Evolutionary conservation across 2,113 vertebrate genomes (phyloP).

Genomic region (Gopherus evgoodei): DNA sequence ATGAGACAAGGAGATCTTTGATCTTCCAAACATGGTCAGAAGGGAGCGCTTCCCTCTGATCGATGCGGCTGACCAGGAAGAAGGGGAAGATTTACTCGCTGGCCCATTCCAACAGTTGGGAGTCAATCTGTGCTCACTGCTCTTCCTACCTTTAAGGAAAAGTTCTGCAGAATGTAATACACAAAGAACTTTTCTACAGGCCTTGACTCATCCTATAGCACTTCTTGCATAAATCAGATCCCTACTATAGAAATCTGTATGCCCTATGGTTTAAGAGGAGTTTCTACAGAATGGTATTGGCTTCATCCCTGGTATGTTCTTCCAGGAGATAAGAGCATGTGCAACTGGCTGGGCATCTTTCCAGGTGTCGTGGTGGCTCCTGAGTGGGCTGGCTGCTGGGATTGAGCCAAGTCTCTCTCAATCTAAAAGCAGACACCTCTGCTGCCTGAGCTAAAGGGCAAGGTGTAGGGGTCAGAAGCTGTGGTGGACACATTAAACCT

Average conservation of each 20-base stretch:
- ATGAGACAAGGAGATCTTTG: background rate
- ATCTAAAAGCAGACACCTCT: background rate
- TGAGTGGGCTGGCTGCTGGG: background rate
- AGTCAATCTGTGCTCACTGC: rapidly evolving
- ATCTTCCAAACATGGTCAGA: background rate
- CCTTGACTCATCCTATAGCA: background rate
- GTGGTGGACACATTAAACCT: background rate
- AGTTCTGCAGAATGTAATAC: rapidly evolving
- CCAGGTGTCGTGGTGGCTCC: background rate
- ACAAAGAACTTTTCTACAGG: background rate
- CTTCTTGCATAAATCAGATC: background rate
- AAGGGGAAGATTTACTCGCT: background rate
- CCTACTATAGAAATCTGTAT: background rate
- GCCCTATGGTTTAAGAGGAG: background rate
- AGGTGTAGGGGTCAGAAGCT: background rate
- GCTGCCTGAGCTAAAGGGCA: background rate
- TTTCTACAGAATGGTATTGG: background rate
- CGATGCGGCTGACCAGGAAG: background rate
- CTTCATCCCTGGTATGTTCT: background rate
- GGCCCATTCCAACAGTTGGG: background rate
- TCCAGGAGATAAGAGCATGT: background rate
- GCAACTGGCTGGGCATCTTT: background rate
- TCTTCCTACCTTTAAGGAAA: rapidly evolving
- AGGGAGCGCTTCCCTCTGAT: background rate
- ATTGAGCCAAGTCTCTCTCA: background rate